Base-by-base conservation (phyloP, 2,888 invertebrate genomes). In the Drosophila phalerata region DNA sequence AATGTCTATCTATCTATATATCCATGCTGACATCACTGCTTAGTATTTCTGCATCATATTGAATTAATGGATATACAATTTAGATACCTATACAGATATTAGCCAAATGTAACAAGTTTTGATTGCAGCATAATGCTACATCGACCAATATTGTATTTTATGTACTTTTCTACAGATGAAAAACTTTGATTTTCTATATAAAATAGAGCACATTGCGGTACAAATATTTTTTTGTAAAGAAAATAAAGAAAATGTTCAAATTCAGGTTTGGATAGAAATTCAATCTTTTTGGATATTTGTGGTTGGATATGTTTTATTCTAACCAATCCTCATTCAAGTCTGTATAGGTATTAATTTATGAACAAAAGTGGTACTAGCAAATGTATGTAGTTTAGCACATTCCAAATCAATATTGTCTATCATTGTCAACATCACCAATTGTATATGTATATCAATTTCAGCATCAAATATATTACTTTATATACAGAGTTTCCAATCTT, bases 191-290 rank as follows among this genome's bases (percentile, higher is more conserved):
- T 37, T 37, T 34, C 45, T 57, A 53, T 42, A 19, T 30, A 45
- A 17, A 51, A 25, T 25, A 32, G 63, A 64, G 63, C 48, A 64
- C 49, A 37, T 25, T 49, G 42, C 34, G 49, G 58, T 64, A 63
- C 63, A 63, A 63, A 56, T 42, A 34, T 28, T 47, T 28, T 47
- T 47, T 19, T 47, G 30, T 8, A 45, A 49, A 22, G 15, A 13
- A 32, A 48, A 57, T 40, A 22, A 34, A 30, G 5, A 13, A 13
- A 42, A 25, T 30, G 2, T 30, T 32, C 5, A 13, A 17, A 43
- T 15, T 10, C 17, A 11, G 25, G 25, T 43, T 45, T 43, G 10
- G 19, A 30, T 3, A 34, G 9, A 9, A 13, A 19, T 40, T 17
- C 10, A 40, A 17, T 40, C 17, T 40, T 17, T 40, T 10, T 34